Conservation (phyloP, 2,888 invertebrate species). For the Neria commutata region DNA sequence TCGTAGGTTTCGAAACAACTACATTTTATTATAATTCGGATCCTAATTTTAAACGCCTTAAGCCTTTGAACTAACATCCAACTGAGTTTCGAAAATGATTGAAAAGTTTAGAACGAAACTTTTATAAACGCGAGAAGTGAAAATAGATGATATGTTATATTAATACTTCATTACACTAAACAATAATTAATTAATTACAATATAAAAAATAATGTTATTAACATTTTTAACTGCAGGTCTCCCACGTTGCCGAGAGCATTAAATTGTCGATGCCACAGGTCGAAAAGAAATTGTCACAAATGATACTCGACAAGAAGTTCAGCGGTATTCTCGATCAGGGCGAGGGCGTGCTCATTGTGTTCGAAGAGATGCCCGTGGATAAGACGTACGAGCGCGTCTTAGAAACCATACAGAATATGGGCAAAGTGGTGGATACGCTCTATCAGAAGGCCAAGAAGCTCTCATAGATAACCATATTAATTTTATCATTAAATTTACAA, state of each 20-base stretch:
- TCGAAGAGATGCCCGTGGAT: slow-evolving; percentile 92
- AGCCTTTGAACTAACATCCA: too few relatives aligned
- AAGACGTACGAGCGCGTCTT: slow-evolving; percentile 97
- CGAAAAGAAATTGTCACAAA: slow-evolving; percentile 98
- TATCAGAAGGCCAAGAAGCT: slow-evolving; percentile 99
- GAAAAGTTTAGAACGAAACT: too few relatives aligned
- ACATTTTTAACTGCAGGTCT: slow-evolving; percentile 63
- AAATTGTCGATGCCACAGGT: slow-evolving; percentile 89
- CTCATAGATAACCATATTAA: slow-evolving; percentile 79
- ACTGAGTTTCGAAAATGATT: too few relatives aligned
- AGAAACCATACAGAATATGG: slow-evolving; percentile 98
- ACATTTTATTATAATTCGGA: too few relatives aligned
- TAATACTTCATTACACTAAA: neutral
- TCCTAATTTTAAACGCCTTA: too few relatives aligned
- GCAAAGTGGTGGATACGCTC: slow-evolving; percentile 98
- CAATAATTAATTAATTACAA: neutral
- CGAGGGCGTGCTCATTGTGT: slow-evolving; percentile 96
- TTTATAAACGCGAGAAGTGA: too few relatives aligned
- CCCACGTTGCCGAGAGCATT: slow-evolving; percentile 90
- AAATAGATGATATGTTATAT: too few relatives aligned
- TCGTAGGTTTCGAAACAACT: too few relatives aligned
- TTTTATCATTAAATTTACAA: too few relatives aligned
- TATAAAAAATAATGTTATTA: neutral
- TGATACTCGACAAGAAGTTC: slow-evolving; percentile 99
- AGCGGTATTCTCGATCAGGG: slow-evolving; percentile 98